phyloP scores from a whole-genome alignment of 2,797 vertebrate genomes.

The Myotis planiceps region DNA sequence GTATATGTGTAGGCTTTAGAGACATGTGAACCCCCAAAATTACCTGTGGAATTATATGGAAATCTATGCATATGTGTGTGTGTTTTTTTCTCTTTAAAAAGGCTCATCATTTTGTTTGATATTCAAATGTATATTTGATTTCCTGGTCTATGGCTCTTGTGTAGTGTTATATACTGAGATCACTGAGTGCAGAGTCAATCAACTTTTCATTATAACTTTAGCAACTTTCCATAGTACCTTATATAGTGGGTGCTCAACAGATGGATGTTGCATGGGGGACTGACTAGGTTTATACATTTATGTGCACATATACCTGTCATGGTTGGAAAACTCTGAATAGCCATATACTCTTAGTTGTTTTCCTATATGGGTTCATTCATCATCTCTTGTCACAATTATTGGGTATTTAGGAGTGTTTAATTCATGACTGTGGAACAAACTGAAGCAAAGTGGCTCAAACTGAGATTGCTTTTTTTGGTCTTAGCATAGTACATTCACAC shows the following conservation, averaged over 20 bases:
- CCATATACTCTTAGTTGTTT: neutral
- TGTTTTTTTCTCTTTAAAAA: neutral
- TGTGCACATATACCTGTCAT: neutral
- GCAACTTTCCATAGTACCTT: neutral
- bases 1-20: neutral
- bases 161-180: neutral
- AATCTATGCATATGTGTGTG: neutral
- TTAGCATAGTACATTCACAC: neutral
- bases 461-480: neutral
- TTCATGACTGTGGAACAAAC: neutral
- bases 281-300: neutral
- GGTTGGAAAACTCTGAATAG: neutral
- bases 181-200: neutral
- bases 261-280: neutral
- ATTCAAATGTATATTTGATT: neutral
- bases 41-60: neutral
- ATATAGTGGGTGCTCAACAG: neutral
- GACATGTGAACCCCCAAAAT: neutral
- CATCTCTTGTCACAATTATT: neutral
- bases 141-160: neutral
- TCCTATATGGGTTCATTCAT: neutral
- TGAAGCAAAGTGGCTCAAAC: neutral
- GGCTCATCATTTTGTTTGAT: neutral
- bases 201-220: neutral
- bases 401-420: neutral